A percentile compares a stretch with the other conserved stretches of the same genome.
These are phyloP conservation scores for Bombyx mandarina DNA, from an alignment of 1,140 invertebrate genomes.

Conservation along the genomic window DNA sequence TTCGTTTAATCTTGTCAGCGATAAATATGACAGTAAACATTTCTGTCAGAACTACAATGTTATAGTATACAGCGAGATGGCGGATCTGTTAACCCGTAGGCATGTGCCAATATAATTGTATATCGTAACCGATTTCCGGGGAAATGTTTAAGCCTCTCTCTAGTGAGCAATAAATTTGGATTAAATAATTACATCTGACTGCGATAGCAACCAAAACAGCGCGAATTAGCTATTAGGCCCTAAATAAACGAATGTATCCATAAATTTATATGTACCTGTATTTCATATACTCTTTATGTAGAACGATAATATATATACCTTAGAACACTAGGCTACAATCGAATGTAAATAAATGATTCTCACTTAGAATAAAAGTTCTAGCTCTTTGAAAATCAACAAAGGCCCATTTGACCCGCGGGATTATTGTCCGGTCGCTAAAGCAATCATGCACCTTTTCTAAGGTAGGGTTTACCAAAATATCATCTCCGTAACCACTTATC, in stretches of 20 bases:
- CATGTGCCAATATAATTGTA: background rate
- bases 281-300: background rate
- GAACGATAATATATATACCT: background rate
- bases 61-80: too few relatives aligned
- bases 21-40: background rate
- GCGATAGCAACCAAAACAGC: constrained; percentile 37
- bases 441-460: constrained; percentile 6
- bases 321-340: background rate
- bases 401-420: constrained; percentile 2
- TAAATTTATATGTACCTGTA: constrained; percentile 16
- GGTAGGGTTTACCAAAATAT: constrained; percentile 5
- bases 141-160: constrained; percentile 40
- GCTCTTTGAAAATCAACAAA: constrained; percentile 6
- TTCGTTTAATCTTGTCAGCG: background rate
- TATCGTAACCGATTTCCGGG: constrained; percentile 24
- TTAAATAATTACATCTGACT: constrained; percentile 50
- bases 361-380: constrained; percentile 1
- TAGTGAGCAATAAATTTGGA: constrained; percentile 47
- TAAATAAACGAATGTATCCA: constrained; percentile 34
- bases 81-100: too few relatives aligned
- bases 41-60: background rate
- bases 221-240: constrained; percentile 39
- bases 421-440: constrained; percentile 4
- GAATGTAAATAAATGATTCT: background rate
- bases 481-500: constrained; percentile 1